Evolutionary conservation across 2,113 vertebrate species (phyloP).

Genomic region (Pseudorhombus dupliciocellatus): DNA sequence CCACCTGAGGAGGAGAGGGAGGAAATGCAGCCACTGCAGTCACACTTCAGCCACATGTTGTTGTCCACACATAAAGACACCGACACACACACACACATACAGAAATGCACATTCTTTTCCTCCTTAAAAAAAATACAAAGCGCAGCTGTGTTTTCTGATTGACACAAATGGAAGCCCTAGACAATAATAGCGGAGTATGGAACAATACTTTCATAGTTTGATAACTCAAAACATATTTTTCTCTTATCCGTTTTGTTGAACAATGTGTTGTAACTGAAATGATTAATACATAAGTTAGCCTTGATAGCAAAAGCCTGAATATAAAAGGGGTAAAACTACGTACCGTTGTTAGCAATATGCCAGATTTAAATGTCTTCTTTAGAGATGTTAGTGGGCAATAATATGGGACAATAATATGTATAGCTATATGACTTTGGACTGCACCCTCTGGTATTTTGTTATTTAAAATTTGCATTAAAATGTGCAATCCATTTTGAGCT

Average conservation of each 20-base stretch:
- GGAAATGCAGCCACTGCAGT: constrained; percentile 32
- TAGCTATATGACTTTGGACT: background rate
- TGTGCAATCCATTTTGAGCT: background rate
- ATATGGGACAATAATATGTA: too few relatives aligned
- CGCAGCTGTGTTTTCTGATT: too few relatives aligned
- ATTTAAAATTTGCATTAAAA: background rate
- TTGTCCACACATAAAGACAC: constrained; percentile 32
- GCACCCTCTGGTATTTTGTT: background rate
- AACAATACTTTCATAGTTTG: constrained; percentile 15
- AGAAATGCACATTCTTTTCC: constrained; percentile 59
- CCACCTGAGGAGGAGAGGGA: constrained; percentile 84
- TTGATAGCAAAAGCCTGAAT: too few relatives aligned
- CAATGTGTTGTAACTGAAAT: too few relatives aligned
- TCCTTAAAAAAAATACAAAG: background rate
- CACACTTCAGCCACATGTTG: background rate
- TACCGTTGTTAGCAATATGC: too few relatives aligned
- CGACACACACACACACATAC: constrained; percentile 36
- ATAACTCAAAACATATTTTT: too few relatives aligned
- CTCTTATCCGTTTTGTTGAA: too few relatives aligned
- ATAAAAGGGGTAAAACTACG: too few relatives aligned
- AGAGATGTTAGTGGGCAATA: too few relatives aligned
- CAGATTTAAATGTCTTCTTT: too few relatives aligned
- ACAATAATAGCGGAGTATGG: constrained; percentile 1
- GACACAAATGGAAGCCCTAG: background rate
- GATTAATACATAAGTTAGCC: too few relatives aligned